Conservation (phyloP, 2,797 vertebrate species). For the Acestrorhynchus altus region DNA sequence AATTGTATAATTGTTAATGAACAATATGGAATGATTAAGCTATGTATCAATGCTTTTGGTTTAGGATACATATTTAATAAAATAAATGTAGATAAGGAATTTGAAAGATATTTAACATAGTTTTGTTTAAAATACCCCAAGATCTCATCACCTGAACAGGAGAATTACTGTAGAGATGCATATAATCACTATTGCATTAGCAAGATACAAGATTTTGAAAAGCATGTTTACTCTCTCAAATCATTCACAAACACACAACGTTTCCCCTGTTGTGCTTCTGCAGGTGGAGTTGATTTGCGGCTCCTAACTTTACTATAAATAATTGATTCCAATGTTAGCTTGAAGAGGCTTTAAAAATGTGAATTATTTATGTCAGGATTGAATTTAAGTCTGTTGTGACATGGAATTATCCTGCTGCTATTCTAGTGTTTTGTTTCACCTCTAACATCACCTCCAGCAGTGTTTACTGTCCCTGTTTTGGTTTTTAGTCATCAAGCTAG, state of each 20-base stretch:
- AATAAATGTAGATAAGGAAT: not conserved
- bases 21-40: not conserved
- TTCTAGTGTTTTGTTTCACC: slow-evolving; percentile 18
- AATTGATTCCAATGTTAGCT: slow-evolving; percentile 62
- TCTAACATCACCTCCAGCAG: not conserved
- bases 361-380: slow-evolving; percentile 64
- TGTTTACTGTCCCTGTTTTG: not conserved
- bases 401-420: slow-evolving; percentile 52
- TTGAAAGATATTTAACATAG: not conserved
- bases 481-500: not conserved
- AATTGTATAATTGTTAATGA: not conserved
- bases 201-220: not conserved
- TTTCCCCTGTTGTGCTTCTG: not conserved
- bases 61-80: not conserved
- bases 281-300: slow-evolving; percentile 45
- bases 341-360: slow-evolving; percentile 53
- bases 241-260: not conserved
- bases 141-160: not conserved
- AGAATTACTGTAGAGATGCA: not conserved
- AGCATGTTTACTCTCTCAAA: not conserved
- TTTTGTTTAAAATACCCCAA: not conserved
- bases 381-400: slow-evolving; percentile 60
- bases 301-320: slow-evolving; percentile 57
- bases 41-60: not conserved
- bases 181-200: not conserved